Conservation (phyloP, 2,888 invertebrate genomes). For the Volucella inflata region DNA sequence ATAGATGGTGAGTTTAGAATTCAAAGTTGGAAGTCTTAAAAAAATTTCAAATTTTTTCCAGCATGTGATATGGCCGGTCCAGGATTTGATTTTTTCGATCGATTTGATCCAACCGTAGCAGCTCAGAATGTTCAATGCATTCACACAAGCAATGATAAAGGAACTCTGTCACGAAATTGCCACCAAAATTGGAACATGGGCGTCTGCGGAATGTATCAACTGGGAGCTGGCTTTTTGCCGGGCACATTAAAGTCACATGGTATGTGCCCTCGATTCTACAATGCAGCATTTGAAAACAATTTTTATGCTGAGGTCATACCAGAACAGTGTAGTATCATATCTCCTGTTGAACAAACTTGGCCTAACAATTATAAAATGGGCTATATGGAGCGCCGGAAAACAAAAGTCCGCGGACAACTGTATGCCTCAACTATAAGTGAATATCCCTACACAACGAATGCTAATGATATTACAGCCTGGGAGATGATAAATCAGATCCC, state of each 20-base stretch:
- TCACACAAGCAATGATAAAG: constrained; percentile 77
- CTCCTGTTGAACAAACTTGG: constrained; percentile 55
- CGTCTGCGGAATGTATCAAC: constrained; percentile 77
- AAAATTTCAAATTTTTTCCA: constrained; percentile 12
- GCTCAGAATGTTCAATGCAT: constrained; percentile 78
- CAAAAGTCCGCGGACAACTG: constrained; percentile 65
- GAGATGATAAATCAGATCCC: constrained; percentile 25
- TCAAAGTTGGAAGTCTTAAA: neutral
- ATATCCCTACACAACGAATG: constrained; percentile 76
- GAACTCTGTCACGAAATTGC: constrained; percentile 76
- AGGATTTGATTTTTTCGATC: constrained; percentile 77
- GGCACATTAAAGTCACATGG: constrained; percentile 76
- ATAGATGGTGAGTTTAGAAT: constrained; percentile 73
- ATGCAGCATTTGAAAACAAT: constrained; percentile 76
- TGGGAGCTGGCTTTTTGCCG: constrained; percentile 72
- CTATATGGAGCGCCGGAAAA: constrained; percentile 77
- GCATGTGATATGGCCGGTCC: constrained; percentile 78
- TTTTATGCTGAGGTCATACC: constrained; percentile 76
- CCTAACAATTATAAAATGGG: constrained; percentile 77
- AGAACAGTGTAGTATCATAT: constrained; percentile 67
- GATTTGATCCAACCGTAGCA: constrained; percentile 73
- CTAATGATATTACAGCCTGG: constrained; percentile 45
- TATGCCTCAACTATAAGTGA: constrained; percentile 75
- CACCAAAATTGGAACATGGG: constrained; percentile 79
- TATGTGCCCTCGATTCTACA: constrained; percentile 77